Conservation (phyloP, 2,888 invertebrate genomes). For the Drosophila siamana region DNA sequence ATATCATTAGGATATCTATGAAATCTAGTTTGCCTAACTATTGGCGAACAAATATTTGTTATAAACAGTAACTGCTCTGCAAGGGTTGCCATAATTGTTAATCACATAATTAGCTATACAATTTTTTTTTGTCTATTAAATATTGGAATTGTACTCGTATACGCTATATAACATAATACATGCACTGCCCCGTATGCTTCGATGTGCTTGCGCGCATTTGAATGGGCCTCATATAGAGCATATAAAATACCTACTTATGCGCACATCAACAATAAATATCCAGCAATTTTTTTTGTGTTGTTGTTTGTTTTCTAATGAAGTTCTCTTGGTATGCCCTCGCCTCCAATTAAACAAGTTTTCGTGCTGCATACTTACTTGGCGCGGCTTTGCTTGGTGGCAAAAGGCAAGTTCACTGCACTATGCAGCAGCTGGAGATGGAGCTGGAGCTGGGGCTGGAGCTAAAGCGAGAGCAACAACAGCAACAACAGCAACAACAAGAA, state of each 20-base stretch:
- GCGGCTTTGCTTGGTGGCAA: conserved; percentile 8
- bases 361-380: conserved; percentile 62
- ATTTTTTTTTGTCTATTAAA: neutral
- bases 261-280: conserved; percentile 43
- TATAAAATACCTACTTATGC: conserved; percentile 19
- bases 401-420: conserved; percentile 69
- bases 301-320: conserved; percentile 37
- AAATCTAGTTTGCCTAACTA: no score
- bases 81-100: neutral
- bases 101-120: neutral
- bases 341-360: conserved; percentile 62
- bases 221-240: neutral
- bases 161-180: neutral
- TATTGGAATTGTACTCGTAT: neutral
- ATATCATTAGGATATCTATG: neutral
- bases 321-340: conserved; percentile 33
- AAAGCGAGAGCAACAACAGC: neutral
- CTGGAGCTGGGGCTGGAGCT: neutral
- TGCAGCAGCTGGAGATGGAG: conserved; percentile 7
- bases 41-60: neutral
- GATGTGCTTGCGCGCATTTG: no score
- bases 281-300: conserved; percentile 1
- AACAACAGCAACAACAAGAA: conserved; percentile 22
- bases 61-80: neutral
- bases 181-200: neutral